Conservation (phyloP, 2,797 vertebrate species). For the Micropoecilia bifurca region DNA sequence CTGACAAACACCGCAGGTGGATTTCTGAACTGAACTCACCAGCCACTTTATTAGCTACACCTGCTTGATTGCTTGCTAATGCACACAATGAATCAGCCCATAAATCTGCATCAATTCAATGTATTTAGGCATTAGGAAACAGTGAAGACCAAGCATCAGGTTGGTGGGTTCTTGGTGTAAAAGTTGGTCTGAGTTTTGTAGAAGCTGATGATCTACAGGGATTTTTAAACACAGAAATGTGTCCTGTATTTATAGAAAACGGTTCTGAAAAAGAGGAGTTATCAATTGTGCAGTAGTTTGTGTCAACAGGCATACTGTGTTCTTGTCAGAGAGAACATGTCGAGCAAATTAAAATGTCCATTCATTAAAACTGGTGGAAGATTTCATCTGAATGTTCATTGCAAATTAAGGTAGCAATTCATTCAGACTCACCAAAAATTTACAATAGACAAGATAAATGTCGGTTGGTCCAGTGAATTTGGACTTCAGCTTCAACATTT, state of each 20-base stretch:
- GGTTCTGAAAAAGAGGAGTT: neutral
- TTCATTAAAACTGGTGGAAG: neutral
- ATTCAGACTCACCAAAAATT: neutral
- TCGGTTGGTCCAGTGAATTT: neutral
- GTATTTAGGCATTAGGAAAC: neutral
- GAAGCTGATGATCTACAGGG: neutral
- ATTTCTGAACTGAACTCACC: slow-evolving; percentile 40
- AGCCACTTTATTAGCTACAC: slow-evolving; percentile 1
- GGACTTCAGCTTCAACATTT: neutral
- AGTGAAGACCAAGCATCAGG: neutral
- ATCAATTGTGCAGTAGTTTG: neutral
- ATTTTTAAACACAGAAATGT: neutral
- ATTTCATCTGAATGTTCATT: neutral
- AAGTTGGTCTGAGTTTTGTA: neutral
- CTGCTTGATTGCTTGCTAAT: slow-evolving; percentile 4
- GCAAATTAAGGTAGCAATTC: neutral
- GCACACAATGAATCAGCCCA: neutral
- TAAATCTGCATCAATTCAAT: neutral
- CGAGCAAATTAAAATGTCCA: neutral
- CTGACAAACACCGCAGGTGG: slow-evolving; percentile 72
- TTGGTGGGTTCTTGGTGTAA: neutral
- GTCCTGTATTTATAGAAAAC: neutral
- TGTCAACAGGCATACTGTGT: neutral
- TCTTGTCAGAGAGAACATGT: neutral
- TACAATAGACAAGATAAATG: neutral